Evolutionary conservation across 2,888 invertebrate species (phyloP).

Genomic region (Diarsia dahlii): DNA sequence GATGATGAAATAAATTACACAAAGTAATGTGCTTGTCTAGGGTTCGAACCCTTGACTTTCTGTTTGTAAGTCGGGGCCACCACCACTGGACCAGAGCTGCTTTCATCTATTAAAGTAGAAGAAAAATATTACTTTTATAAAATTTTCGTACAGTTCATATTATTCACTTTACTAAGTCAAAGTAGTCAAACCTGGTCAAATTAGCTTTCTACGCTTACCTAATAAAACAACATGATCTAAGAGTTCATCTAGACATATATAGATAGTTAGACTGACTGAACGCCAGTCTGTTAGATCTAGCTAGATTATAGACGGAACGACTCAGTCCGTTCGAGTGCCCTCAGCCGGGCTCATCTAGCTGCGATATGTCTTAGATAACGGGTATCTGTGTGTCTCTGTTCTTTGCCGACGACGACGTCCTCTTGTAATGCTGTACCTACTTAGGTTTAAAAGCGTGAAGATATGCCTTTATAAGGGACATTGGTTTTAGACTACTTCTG

Average conservation of each 20-base stretch:
- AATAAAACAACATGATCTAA: slow-evolving; percentile 29
- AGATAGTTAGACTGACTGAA: slow-evolving; percentile 4
- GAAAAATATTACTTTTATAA: no score
- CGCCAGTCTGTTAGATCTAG: slow-evolving; percentile 13
- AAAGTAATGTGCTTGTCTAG: no score
- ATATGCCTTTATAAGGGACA: not conserved
- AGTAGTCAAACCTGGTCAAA: not conserved
- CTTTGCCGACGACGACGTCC: not conserved
- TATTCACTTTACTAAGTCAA: not conserved
- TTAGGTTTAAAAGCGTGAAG: not conserved
- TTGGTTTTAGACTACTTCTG: not conserved
- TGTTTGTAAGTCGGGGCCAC: no score
- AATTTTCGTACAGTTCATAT: not conserved
- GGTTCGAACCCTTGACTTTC: no score
- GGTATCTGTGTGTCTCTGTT: slow-evolving; percentile 19
- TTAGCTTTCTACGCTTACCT: not conserved
- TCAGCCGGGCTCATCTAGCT: slow-evolving; percentile 13
- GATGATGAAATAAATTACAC: no score
- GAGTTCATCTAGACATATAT: slow-evolving; percentile 4
- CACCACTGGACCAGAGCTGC: no score
- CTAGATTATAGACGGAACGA: slow-evolving; percentile 10
- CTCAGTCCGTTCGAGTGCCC: slow-evolving; percentile 16
- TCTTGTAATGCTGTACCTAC: not conserved
- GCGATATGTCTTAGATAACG: slow-evolving; percentile 38
- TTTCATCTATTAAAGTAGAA: no score